Conservation (phyloP, 2,888 invertebrate genomes). For the Formica aserva region DNA sequence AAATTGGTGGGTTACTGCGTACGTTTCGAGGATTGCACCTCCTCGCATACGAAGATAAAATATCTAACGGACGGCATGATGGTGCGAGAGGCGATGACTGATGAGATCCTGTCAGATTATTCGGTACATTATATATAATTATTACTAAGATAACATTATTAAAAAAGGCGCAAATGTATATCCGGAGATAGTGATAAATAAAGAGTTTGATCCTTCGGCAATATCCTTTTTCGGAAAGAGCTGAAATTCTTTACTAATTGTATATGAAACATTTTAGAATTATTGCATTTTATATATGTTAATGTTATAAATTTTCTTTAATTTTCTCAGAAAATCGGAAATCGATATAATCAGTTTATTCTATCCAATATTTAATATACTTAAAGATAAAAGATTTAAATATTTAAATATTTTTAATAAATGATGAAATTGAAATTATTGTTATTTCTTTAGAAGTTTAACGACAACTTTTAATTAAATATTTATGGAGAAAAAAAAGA, state of each 20-base stretch:
- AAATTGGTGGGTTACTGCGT: constrained; percentile 92
- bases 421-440: background rate
- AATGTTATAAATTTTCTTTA: background rate
- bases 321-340: background rate
- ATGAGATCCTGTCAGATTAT: constrained; percentile 92
- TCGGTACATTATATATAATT: constrained; percentile 84
- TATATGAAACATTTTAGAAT: background rate
- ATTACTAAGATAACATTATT: background rate
- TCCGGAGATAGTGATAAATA: background rate
- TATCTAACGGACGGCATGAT: constrained; percentile 98
- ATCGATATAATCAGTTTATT: background rate
- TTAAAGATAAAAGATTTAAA: background rate
- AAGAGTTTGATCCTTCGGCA: background rate
- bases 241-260: background rate
- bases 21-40: constrained; percentile 96
- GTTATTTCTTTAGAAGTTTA: background rate
- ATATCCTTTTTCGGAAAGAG: background rate
- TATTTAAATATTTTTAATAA: background rate
- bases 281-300: background rate
- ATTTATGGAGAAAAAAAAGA: background rate
- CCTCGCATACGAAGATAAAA: constrained; percentile 93
- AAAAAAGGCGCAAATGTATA: background rate
- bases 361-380: background rate
- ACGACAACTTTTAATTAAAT: background rate
- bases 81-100: constrained; percentile 94